phyloP scores from a whole-genome alignment of 2,797 vertebrate species.

The Tinamus major region DNA sequence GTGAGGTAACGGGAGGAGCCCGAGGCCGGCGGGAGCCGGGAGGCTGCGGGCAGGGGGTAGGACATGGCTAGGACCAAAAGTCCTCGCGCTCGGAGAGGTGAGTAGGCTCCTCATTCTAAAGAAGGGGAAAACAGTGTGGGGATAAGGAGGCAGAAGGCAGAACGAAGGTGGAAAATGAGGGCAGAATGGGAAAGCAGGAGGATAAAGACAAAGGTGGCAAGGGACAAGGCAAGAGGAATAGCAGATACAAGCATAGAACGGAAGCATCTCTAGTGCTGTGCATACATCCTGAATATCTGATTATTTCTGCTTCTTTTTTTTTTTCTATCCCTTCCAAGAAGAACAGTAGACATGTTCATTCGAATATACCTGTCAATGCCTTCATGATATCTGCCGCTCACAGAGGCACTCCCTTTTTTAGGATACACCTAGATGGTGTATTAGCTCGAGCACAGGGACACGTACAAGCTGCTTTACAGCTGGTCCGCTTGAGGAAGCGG shows the following conservation, averaged over 20 bases:
- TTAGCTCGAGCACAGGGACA: background rate
- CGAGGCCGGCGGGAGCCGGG: background rate
- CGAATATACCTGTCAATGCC: background rate
- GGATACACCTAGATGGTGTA: background rate
- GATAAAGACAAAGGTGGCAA: background rate
- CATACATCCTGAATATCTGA: background rate
- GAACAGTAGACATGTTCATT: background rate
- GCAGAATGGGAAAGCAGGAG: background rate
- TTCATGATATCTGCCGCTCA: background rate
- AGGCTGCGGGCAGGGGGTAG: background rate
- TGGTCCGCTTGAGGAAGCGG: background rate
- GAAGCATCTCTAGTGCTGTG: background rate
- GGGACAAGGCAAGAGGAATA: background rate
- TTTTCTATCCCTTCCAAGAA: background rate
- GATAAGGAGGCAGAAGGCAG: background rate
- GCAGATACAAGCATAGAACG: background rate
- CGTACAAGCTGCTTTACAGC: background rate
- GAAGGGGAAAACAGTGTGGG: background rate
- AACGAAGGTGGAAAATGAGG: background rate
- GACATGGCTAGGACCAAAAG: background rate
- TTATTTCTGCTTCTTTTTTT: background rate
- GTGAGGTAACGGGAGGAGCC: background rate
- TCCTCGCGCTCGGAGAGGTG: background rate
- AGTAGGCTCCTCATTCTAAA: background rate
- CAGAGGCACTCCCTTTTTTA: fast-evolving